Percentiles rank a stretch among this genome's conserved stretches.
Evolutionary conservation across 2,113 vertebrate species (phyloP).

Genomic region (Calcarius ornatus): DNA sequence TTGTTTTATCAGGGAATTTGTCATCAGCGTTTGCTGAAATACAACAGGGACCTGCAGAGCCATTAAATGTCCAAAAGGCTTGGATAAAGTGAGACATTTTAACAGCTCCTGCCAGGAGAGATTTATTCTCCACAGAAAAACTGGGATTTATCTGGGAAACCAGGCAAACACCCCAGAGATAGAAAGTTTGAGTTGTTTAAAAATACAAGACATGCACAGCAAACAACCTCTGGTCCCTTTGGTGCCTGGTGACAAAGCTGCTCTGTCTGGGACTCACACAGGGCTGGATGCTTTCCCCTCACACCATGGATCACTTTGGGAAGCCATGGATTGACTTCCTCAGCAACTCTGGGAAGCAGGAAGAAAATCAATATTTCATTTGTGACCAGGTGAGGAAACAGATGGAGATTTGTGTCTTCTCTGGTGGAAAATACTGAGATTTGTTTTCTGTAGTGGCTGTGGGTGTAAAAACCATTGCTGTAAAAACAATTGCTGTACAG

Average conservation of each 20-base stretch:
- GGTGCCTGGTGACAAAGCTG: neutral
- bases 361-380: slow-evolving; percentile 2
- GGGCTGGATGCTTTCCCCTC: neutral
- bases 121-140: neutral
- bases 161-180: neutral
- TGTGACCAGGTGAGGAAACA: slow-evolving; percentile 21
- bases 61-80: neutral
- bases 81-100: neutral
- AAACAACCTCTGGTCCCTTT: neutral
- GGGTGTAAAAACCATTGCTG: no score
- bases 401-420: neutral
- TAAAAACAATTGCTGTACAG: no score
- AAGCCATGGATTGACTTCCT: slow-evolving; percentile 25
- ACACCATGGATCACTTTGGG: neutral
- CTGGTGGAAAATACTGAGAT: neutral
- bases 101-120: neutral
- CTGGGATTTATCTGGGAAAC: neutral
- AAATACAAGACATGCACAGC: neutral
- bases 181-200: neutral
- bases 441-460: rapidly evolving
- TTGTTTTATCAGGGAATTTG: neutral
- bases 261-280: neutral
- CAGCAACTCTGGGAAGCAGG: neutral
- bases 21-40: neutral
- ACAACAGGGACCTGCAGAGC: neutral